Base-by-base conservation (phyloP, 2,888 invertebrate species). In the Metellina segmentata region DNA sequence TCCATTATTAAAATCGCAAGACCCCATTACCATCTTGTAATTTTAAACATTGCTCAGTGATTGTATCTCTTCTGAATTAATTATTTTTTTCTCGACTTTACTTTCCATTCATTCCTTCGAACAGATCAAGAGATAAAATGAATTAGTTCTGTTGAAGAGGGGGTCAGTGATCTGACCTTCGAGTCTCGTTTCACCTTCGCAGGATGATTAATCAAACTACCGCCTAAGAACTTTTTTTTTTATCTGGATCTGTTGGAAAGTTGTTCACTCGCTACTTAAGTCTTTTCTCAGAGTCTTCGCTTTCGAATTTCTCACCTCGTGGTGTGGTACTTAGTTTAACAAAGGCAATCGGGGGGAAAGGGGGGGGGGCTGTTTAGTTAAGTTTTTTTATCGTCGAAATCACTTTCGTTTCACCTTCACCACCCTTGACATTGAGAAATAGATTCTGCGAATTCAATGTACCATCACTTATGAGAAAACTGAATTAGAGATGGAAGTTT, bases 151-250 rank as follows among this genome's bases (percentile, higher is more conserved):
- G 52, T 53, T 53, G 79, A 19, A 61, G 34, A 20, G 13, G 7
- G n/a, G 79, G 79, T 79, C 79, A 79, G 53, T 79, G 79, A 79
- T 79, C 79, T 48, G 79, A 79, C 79, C 79, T 79, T 34, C 61
- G 16, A 4, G 34, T 53, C 61, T 20, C 19, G 52, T 77, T 11
- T 77, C 61, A 79, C 79, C 79, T 79, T 78, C 34, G 53, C 34
- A 9, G 20, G 34, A 48, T 61, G 13, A 79, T 79, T 61, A 48
- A 79, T 79, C 79, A 79, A 79, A 53, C 13, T 34, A 79, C 79
- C 34, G 69, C 34, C 79, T 79, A 61, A 20, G 79, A 79, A 79
- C 20, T 34, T n/a, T 8, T 9, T 8, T 61, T 20, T 61, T 61
- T 53, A 7, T 11, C 53, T 79, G 34, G 53, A 61, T 79, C 61